Percentiles rank a stretch among this genome's conserved stretches.
Evolutionary conservation across 2,888 invertebrate genomes (phyloP).

Genomic region (Noctua janthina): DNA sequence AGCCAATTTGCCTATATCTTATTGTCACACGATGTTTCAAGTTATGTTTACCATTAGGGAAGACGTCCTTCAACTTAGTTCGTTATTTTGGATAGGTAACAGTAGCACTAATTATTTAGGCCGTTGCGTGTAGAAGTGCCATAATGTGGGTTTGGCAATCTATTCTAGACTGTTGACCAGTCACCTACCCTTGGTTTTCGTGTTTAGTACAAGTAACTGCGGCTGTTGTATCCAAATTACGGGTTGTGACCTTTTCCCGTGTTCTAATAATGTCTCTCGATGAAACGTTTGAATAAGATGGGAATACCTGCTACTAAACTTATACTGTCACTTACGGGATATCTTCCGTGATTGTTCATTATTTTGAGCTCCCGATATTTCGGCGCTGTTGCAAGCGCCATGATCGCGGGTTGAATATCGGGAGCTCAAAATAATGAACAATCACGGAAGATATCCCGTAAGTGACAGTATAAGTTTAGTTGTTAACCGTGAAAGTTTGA

Average conservation of each 20-base stretch:
- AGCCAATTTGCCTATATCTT: slow-evolving; percentile 6
- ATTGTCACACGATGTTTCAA: slow-evolving; percentile 31
- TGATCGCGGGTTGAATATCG: too few relatives aligned
- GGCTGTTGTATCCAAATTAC: background rate
- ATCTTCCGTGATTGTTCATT: too few relatives aligned
- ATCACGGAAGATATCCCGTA: too few relatives aligned
- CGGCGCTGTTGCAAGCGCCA: too few relatives aligned
- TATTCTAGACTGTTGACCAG: slow-evolving; percentile 33
- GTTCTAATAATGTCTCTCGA: background rate
- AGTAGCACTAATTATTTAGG: slow-evolving; percentile 26
- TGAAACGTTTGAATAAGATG: background rate
- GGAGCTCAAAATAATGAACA: too few relatives aligned
- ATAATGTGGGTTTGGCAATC: slow-evolving; percentile 24
- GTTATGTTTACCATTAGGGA: slow-evolving; percentile 6
- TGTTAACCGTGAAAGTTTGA: too few relatives aligned
- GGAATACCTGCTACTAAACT: background rate
- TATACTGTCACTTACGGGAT: too few relatives aligned
- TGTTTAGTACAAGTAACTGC: slow-evolving; percentile 16
- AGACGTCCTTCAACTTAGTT: slow-evolving; percentile 37
- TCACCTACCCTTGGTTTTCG: slow-evolving; percentile 23
- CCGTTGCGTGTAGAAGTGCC: slow-evolving; percentile 40
- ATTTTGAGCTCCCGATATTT: too few relatives aligned
- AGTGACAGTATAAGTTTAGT: too few relatives aligned
- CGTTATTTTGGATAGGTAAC: slow-evolving; percentile 8
- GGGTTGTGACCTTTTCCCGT: slow-evolving; percentile 2